A percentile compares a stretch with the other conserved stretches of the same genome.
Conservation (phyloP, 1,140 invertebrate genomes). For the Heliconius melpomene region DNA sequence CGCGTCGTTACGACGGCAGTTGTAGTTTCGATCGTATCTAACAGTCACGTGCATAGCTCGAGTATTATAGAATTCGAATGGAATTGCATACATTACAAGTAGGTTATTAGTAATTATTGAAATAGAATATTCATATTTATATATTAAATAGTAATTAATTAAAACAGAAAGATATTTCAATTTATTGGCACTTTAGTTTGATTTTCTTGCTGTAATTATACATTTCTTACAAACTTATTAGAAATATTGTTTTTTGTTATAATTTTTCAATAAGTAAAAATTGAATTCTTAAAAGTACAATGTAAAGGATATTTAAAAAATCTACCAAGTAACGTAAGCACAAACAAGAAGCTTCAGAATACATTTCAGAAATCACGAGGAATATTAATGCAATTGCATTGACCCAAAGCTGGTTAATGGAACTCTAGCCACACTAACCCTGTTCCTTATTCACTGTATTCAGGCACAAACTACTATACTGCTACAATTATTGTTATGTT, state of each 20-base stretch:
- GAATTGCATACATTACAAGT: background rate
- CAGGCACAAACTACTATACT: background rate
- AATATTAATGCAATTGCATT: background rate
- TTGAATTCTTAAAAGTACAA: background rate
- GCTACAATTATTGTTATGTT: background rate
- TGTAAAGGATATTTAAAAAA: no score
- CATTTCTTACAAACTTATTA: no score
- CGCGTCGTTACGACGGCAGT: background rate
- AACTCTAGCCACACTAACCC: background rate
- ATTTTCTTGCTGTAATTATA: no score
- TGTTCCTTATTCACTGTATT: background rate
- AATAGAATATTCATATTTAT: background rate
- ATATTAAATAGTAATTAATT: no score
- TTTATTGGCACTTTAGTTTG: no score
- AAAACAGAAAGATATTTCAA: no score
- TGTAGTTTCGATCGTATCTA: constrained; percentile 5
- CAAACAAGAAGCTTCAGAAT: no score
- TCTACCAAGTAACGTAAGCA: no score
- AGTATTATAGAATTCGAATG: constrained; percentile 7
- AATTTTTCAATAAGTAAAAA: background rate
- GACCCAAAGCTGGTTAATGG: background rate
- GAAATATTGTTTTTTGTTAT: no score
- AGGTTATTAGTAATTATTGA: background rate
- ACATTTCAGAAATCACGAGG: background rate
- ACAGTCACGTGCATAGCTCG: background rate